Percentiles rank a stretch among this genome's conserved stretches.
phyloP scores from a whole-genome alignment of 2,888 invertebrate genomes.

The Drosophila pseudotakahashii region DNA sequence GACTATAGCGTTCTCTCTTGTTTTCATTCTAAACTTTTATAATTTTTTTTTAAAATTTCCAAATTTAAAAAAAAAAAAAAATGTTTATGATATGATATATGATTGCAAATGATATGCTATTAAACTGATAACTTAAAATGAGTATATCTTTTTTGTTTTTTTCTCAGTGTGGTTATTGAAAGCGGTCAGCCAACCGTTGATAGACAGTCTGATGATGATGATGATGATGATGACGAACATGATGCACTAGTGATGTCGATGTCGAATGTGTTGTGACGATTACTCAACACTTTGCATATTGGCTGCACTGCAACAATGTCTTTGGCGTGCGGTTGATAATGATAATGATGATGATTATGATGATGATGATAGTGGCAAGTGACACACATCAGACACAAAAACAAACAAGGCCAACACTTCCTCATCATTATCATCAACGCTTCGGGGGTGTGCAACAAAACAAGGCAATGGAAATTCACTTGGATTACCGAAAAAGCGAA shows the following conservation, averaged over 20 bases:
- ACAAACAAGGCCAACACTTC: slow-evolving; percentile 35
- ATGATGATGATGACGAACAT: slow-evolving; percentile 13
- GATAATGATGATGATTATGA: slow-evolving; percentile 13
- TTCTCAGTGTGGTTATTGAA: slow-evolving; percentile 15
- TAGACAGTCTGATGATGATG: slow-evolving; percentile 10
- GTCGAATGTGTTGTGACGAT: slow-evolving; percentile 21
- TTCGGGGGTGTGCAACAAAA: neutral
- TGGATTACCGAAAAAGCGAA: neutral
- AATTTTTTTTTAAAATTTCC: no score
- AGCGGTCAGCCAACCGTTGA: slow-evolving; percentile 24
- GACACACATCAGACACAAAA: slow-evolving; percentile 34
- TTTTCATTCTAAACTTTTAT: no score
- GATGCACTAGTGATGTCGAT: slow-evolving; percentile 21
- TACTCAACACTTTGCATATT: slow-evolving; percentile 40
- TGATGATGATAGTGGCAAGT: slow-evolving; percentile 23
- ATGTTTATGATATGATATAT: no score
- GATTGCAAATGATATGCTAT: neutral
- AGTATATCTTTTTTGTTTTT: neutral
- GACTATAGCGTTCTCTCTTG: no score
- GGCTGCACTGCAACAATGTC: slow-evolving; percentile 26
- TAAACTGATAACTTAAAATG: neutral
- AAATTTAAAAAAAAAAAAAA: no score
- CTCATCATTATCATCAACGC: slow-evolving; percentile 11
- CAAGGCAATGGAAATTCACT: neutral
- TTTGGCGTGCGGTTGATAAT: slow-evolving; percentile 1